Conservation (phyloP, 2,888 invertebrate species). For the Sinopyrophorus schimmeli region DNA sequence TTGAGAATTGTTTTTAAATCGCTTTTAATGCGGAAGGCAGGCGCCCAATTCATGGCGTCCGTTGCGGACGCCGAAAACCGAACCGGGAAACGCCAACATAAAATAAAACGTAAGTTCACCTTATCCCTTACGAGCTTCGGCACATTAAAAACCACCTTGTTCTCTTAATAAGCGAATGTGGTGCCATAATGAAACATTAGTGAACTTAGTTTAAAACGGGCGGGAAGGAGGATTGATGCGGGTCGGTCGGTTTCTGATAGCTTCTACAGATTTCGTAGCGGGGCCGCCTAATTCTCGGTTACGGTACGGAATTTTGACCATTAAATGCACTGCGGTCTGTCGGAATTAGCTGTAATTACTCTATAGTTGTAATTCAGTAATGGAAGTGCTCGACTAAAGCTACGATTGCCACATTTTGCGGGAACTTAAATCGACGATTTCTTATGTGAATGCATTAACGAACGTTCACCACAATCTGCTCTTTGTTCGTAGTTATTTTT, state of each 20-base stretch:
- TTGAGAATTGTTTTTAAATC: too few relatives aligned
- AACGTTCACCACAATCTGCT: too few relatives aligned
- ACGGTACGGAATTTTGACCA: slow-evolving; percentile 22
- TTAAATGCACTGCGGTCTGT: slow-evolving; percentile 23
- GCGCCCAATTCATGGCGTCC: too few relatives aligned
- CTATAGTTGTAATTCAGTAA: slow-evolving; percentile 26
- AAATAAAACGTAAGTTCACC: too few relatives aligned
- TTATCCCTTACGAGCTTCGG: too few relatives aligned
- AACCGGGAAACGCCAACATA: too few relatives aligned
- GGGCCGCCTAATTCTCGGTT: slow-evolving; percentile 20
- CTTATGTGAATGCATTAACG: background rate
- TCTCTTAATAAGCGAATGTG: slow-evolving; percentile 19
- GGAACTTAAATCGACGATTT: slow-evolving; percentile 5
- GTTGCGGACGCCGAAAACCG: too few relatives aligned
- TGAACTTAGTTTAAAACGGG: slow-evolving; percentile 16
- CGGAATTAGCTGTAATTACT: slow-evolving; percentile 30
- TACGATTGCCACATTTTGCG: slow-evolving; percentile 15
- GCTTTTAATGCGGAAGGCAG: too few relatives aligned
- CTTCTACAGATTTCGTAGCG: slow-evolving; percentile 23
- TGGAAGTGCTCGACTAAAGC: slow-evolving; percentile 15
- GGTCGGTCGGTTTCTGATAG: slow-evolving; percentile 24
- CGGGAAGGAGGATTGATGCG: slow-evolving; percentile 24
- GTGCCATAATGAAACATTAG: slow-evolving; percentile 19
- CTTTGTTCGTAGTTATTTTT: too few relatives aligned
- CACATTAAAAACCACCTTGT: slow-evolving; percentile 12